Evolutionary conservation across 2,797 vertebrate genomes (phyloP), one percentile per base, ranked within the genome.

Genomic region (Morus bassanus): DNA sequence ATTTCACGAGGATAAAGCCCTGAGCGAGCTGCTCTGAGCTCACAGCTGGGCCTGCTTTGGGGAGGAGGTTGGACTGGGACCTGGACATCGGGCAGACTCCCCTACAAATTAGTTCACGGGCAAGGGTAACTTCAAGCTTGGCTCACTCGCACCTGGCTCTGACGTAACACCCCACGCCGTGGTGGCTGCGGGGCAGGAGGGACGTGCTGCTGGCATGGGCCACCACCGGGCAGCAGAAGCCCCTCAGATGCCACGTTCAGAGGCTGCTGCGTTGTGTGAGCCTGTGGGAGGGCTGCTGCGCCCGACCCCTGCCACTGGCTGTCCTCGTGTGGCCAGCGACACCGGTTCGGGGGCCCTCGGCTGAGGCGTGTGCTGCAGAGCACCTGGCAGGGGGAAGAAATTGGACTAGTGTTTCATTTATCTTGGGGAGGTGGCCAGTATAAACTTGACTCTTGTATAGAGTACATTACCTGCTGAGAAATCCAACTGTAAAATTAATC

Each of bases 291-390:
- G 2, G 9, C 53, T 88, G 70, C 79, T 68, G 10, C 2, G 6
- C 67, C 48, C 0, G 0, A 25, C 31, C 13, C 2, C 0, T 15
- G 24, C 43, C 70, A 30, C 60, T n/a, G 65, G n/a, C 78, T 64
- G 43, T 35, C 59, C 35, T 76, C 15, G 0, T 57, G 24, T 31
- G 69, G 50, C 63, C 50, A n/a, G 2, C 1, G 2, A 33, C 45
- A 65, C 11, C 4, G 2, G 19, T 39, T 2, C 16, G 15, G 61
- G 43, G 53, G 27, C 23, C 31, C 22, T 27, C 2, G 2, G 46
- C 8, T 8, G 15, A 12, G 31, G 60, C 0, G 0, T 9, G 4
- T 37, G 48, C 60, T 82, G 76, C 56, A 64, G 85, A 82, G 50
- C 70, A n/a, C 25, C 14, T 13, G 33, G 23, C 31, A 56, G 73